These are phyloP conservation scores for Nasua narica DNA, from an alignment of 2,797 vertebrate genomes.

Conservation along the genomic window DNA sequence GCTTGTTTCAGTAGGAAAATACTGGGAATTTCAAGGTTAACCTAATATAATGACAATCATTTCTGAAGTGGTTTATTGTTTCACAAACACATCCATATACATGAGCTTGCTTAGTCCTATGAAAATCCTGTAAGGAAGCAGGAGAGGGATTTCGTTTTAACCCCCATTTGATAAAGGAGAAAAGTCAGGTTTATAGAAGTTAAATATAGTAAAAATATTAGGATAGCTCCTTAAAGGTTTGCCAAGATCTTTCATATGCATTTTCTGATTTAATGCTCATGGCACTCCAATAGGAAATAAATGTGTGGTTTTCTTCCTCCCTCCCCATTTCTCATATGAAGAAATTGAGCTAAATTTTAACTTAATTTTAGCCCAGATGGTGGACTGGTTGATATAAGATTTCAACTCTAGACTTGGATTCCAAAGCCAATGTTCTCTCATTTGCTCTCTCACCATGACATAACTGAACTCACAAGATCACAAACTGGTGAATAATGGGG, in stretches of 20 bases:
- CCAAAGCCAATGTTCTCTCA: not conserved
- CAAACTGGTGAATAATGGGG: not conserved
- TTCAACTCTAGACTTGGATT: not conserved
- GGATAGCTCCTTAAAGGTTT: not conserved
- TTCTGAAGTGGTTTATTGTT: constrained; percentile 8
- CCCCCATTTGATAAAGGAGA: not conserved
- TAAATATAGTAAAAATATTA: constrained; percentile 24
- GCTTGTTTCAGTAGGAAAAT: not conserved
- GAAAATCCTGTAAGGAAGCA: not conserved
- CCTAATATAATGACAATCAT: not conserved
- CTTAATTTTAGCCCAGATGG: not conserved
- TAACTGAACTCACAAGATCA: not conserved
- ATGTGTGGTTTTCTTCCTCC: not conserved
- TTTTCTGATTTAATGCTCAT: not conserved
- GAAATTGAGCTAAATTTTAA: not conserved
- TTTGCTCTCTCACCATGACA: not conserved
- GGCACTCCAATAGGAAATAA: not conserved
- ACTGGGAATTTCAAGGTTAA: constrained; percentile 45
- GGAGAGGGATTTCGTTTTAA: constrained; percentile 25
- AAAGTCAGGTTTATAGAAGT: not conserved
- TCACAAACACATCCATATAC: constrained; percentile 15
- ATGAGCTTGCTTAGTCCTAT: constrained; percentile 11
- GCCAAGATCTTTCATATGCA: not conserved
- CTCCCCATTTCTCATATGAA: not conserved
- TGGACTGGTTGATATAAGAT: not conserved